Base-by-base conservation (phyloP, 2,113 vertebrate genomes). In the Dolichotis patagonum region DNA sequence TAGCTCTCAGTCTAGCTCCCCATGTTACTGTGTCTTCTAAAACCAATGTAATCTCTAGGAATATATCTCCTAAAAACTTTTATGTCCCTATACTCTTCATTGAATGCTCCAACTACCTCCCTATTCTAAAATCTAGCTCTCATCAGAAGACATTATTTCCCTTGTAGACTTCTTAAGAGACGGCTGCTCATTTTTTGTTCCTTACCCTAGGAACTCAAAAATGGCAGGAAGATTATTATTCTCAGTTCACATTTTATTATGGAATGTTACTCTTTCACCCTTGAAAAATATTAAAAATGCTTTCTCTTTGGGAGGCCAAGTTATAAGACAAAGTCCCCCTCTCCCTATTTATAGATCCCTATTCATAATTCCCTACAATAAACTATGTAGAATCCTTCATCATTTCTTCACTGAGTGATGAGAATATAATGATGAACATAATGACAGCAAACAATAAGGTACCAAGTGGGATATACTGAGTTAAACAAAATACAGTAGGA, bases 211-310 rank as follows among this genome's bases (percentile, higher is more conserved):
- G n/a, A 85, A 90, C n/a, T 94, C n/a, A 41, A 71, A 56, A 13
- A 94, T 43, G 11, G n/a, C 20, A 83, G 28, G 8, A 87, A 20
- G 41, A 69, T 85, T 6, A 58, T 46, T 91, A 85, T 81, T 88
- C 30, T 88, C 62, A 88, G 24, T 7, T 56, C 22, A 52, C 54
- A 38, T 69, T 69, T 89, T 63, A 13, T 90, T 71, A 87, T 4
- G 87, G 16, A 41, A 83, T 26, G 81, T 92, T 94, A 90, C 41
- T 93, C 35, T 52, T 67, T 28, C 46, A 88, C 56, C 49, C 67
- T 71, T 84, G n/a, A n/a, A n/a, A n/a, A n/a, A n/a, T n/a, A 77
- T 62, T 13, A 95, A 96, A 95, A 96, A 75, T 60, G 9, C 9
- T 89, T 77, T 85, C 28, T 86, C 58, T 85, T 75, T 75, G 41